Percentiles rank a stretch among this genome's conserved stretches.
These are phyloP conservation scores for Nomada goodeniana DNA, from an alignment of 2,888 invertebrate genomes.

Conservation along the genomic window DNA sequence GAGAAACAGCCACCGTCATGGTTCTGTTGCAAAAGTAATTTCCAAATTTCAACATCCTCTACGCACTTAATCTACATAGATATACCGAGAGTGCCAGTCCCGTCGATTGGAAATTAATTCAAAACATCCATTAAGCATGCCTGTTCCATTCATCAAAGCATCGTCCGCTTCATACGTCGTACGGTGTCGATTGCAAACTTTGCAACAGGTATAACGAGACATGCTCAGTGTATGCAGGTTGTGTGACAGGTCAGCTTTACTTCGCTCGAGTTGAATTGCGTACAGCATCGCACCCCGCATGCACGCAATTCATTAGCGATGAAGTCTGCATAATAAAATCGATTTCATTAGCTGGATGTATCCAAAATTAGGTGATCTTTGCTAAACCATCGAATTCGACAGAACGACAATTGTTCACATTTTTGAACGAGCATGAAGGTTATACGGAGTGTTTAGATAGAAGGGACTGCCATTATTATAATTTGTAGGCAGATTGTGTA, in stretches of 20 bases:
- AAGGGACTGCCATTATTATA: too few relatives aligned
- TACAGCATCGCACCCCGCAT: constrained; percentile 38
- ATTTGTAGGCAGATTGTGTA: too few relatives aligned
- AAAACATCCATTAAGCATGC: constrained; percentile 49
- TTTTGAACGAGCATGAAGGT: not conserved
- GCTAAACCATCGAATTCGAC: not conserved
- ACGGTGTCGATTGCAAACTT: constrained; percentile 57
- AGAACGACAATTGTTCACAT: not conserved
- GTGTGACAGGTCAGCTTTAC: constrained; percentile 56
- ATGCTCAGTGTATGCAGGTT: constrained; percentile 44
- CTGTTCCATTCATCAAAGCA: constrained; percentile 1
- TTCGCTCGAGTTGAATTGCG: constrained; percentile 41
- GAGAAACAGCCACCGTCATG: not conserved
- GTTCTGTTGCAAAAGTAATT: constrained; percentile 31
- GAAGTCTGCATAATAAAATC: constrained; percentile 56
- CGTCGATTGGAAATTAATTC: constrained; percentile 52
- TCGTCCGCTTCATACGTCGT: constrained; percentile 25
- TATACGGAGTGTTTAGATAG: not conserved
- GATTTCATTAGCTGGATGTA: constrained; percentile 58
- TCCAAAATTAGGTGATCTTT: constrained; percentile 39
- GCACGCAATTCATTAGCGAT: constrained; percentile 62
- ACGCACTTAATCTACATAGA: not conserved
- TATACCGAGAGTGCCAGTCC: constrained; percentile 15
- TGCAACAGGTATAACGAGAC: constrained; percentile 68
- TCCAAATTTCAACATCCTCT: not conserved